Percentiles rank a stretch among this genome's conserved stretches.
Conservation (phyloP, 1,140 invertebrate species). For the Galendromus occidentalis region DNA sequence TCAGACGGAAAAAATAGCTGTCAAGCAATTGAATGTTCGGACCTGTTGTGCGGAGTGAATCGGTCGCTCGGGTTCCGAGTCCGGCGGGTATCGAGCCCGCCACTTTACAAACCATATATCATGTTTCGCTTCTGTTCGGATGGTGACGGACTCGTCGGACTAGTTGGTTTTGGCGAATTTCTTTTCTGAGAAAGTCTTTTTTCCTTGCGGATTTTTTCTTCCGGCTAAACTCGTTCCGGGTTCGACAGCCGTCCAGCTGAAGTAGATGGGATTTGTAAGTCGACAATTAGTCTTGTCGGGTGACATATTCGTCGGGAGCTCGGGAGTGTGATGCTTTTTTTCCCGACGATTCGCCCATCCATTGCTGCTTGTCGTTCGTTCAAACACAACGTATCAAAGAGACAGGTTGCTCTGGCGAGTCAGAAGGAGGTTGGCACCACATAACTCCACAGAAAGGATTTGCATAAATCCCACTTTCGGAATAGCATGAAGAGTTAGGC, state of each 20-base stretch:
- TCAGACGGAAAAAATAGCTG: too few relatives aligned
- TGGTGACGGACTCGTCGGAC: neutral
- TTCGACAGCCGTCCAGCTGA: neutral
- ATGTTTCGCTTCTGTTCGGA: neutral
- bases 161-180: neutral
- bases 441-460: neutral
- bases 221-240: neutral
- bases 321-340: neutral
- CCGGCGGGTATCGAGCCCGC: neutral
- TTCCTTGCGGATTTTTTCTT: neutral
- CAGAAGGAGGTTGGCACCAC: neutral
- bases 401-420: neutral
- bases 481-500: too few relatives aligned
- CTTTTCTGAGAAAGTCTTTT: neutral
- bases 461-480: neutral
- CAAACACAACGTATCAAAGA: neutral
- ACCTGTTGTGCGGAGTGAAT: too few relatives aligned
- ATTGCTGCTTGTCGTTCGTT: neutral
- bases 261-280: constrained; percentile 10
- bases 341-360: neutral
- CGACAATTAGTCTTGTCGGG: constrained; percentile 9
- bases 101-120: constrained; percentile 12
- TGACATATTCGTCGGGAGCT: neutral
- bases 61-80: too few relatives aligned
- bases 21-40: too few relatives aligned